phyloP scores from a whole-genome alignment of 1,140 invertebrate species.

The Acyrthosiphon pisum region DNA sequence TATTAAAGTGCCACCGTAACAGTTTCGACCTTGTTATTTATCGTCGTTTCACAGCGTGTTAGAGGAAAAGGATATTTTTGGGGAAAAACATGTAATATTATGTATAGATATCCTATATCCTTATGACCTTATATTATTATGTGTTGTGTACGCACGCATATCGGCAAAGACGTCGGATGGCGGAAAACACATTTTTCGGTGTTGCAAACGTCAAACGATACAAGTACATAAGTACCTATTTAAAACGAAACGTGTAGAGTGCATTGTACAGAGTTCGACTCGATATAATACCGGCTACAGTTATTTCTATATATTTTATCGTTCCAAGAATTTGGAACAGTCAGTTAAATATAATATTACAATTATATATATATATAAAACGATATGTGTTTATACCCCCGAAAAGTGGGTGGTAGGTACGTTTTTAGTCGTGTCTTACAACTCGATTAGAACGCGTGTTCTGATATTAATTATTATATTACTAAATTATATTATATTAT shows the following conservation, averaged over 20 bases:
- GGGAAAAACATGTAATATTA: neutral
- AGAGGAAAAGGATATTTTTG: neutral
- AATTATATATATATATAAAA: no score
- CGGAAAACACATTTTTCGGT: slow-evolving; percentile 6
- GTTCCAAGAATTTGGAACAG: slow-evolving; percentile 19
- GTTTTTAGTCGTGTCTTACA: no score
- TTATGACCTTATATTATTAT: neutral
- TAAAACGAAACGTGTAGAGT: neutral
- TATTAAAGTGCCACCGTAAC: neutral
- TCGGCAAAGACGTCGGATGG: neutral
- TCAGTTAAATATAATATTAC: neutral
- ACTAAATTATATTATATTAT: no score
- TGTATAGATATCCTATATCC: neutral
- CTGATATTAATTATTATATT: no score
- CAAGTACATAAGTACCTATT: neutral
- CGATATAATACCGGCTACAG: no score
- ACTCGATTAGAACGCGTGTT: no score
- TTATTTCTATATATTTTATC: neutral
- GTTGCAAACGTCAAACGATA: no score
- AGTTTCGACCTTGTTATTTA: slow-evolving; percentile 12
- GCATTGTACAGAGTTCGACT: neutral
- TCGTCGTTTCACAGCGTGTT: slow-evolving; percentile 30
- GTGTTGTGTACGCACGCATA: no score
- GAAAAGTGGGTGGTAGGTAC: no score
- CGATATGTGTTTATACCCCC: neutral